A percentile compares a stretch with the other conserved stretches of the same genome.
Conservation (phyloP, 2,113 vertebrate species). For the Antennarius striatus region DNA sequence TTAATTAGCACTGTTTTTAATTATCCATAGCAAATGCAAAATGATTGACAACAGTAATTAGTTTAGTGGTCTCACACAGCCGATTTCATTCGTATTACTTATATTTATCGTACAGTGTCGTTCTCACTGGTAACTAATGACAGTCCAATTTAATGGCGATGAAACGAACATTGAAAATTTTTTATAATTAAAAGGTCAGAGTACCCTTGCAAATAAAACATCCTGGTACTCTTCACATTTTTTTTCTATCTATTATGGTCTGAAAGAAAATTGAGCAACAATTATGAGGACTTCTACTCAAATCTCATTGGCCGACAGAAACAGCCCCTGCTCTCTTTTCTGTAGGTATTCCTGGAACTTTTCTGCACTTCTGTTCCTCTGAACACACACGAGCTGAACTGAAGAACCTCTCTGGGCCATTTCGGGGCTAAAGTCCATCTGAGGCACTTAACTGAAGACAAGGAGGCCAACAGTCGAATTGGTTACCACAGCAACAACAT, state of each 20-base stretch:
- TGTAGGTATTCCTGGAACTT: not conserved
- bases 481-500: slow-evolving; percentile 57
- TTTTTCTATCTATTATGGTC: no score
- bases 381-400: slow-evolving; percentile 15
- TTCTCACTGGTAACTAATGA: slow-evolving; percentile 8
- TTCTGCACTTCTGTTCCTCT: not conserved
- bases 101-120: not conserved
- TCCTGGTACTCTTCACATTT: no score
- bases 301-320: not conserved
- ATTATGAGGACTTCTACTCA: no score
- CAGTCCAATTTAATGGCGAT: not conserved
- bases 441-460: slow-evolving; percentile 49
- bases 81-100: not conserved
- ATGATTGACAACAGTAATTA: slow-evolving; percentile 52
- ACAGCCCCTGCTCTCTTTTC: not conserved
- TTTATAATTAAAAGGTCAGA: no score
- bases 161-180: no score
- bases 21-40: slow-evolving; percentile 45
- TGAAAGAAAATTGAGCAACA: no score
- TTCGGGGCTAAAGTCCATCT: slow-evolving; percentile 42
- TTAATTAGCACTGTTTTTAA: slow-evolving; percentile 58
- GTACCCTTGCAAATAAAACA: no score
- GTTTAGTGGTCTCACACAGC: slow-evolving; percentile 17
- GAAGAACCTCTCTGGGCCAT: slow-evolving; percentile 28
- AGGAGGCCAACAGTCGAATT: slow-evolving; percentile 45